A percentile compares a stretch with the other conserved stretches of the same genome.
phyloP scores from a whole-genome alignment of 2,113 vertebrate species.

The Hippolais icterina region DNA sequence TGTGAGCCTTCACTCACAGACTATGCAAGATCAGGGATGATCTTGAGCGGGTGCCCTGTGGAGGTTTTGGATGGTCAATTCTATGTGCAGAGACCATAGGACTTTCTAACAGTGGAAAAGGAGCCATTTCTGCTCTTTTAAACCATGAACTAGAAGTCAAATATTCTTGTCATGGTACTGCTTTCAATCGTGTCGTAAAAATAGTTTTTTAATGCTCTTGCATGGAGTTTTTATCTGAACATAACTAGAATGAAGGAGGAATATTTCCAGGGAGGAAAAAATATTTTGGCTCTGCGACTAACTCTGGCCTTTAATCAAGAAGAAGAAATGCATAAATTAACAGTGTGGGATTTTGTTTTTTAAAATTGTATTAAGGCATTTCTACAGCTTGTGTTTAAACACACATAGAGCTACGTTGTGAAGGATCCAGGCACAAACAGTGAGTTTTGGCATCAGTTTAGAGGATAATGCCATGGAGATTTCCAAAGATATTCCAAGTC shows the following conservation, averaged over 20 bases:
- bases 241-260: not conserved
- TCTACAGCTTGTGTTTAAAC: not conserved
- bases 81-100: fast-evolving
- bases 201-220: not conserved
- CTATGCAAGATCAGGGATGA: fast-evolving
- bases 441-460: fast-evolving
- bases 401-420: fast-evolving
- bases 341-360: not conserved
- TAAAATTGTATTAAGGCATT: not conserved
- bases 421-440: not conserved
- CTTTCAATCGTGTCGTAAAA: not conserved
- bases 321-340: not conserved
- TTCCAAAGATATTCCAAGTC: not conserved
- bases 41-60: not conserved
- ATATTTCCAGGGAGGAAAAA: not conserved
- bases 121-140: not conserved
- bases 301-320: not conserved
- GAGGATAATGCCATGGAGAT: not conserved
- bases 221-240: not conserved
- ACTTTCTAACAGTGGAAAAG: not conserved
- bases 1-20: not conserved
- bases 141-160: not conserved
- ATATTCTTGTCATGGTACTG: not conserved
- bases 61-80: not conserved
- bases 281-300: not conserved